Conservation (phyloP, 2,113 vertebrate species). For the Charina bottae region DNA sequence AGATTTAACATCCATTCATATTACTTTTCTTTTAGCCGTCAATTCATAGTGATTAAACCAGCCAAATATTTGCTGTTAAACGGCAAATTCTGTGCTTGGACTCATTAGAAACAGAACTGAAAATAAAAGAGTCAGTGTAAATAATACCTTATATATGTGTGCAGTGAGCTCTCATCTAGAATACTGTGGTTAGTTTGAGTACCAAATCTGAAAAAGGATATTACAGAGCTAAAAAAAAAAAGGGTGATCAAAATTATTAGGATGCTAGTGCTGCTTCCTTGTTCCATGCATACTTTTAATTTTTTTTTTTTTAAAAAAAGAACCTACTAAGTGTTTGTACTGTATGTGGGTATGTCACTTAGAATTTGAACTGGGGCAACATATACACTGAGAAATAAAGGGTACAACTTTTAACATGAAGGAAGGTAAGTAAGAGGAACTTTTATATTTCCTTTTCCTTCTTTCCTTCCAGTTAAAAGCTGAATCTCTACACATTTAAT, state of each 20-base stretch:
- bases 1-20: background rate
- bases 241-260: background rate
- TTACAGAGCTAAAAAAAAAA: background rate
- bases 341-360: background rate
- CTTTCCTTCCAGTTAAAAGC: background rate
- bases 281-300: background rate
- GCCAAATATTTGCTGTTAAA: background rate
- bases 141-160: background rate
- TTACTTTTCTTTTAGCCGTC: background rate
- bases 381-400: background rate
- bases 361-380: background rate
- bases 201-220: background rate
- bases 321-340: background rate
- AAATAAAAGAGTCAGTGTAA: background rate
- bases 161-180: background rate
- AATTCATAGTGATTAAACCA: background rate
- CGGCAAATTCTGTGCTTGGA: background rate
- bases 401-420: background rate
- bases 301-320: background rate
- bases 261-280: background rate
- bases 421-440: background rate
- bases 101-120: background rate
- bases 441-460: background rate
- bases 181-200: background rate
- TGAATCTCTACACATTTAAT: background rate